Conservation (phyloP, 2,888 invertebrate genomes). For the Ichneumon xanthorius region DNA sequence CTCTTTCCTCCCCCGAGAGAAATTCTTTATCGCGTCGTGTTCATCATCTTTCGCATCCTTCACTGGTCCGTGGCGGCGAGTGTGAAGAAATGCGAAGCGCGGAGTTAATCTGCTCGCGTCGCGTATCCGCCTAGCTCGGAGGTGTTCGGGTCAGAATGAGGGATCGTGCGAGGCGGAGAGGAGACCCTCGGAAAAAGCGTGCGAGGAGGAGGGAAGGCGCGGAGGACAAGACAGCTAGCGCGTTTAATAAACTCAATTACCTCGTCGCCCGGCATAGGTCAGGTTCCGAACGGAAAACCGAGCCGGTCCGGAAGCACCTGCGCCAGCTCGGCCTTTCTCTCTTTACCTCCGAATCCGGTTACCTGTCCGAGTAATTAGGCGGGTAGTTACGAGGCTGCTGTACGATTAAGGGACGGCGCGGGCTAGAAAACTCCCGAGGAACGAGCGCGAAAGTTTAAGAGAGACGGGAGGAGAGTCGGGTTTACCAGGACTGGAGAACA, state of each 20-base stretch:
- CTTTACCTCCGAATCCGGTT: slow-evolving; percentile 68
- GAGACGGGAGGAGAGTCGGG: slow-evolving; percentile 9
- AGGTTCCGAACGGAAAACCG: slow-evolving; percentile 71
- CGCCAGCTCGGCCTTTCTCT: slow-evolving; percentile 43
- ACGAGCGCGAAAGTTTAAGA: slow-evolving; percentile 17
- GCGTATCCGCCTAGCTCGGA: slow-evolving; percentile 16
- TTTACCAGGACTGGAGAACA: slow-evolving; percentile 45
- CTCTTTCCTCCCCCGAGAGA: slow-evolving; percentile 15
- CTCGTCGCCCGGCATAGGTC: slow-evolving; percentile 73
- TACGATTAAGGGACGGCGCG: slow-evolving; percentile 49
- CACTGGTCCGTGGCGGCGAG: background rate
- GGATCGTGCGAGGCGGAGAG: slow-evolving; percentile 3
- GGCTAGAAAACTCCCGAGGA: slow-evolving; percentile 42
- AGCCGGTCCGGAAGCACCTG: slow-evolving; percentile 72
- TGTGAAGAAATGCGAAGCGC: slow-evolving; percentile 41
- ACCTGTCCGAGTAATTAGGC: slow-evolving; percentile 78
- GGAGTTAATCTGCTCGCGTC: slow-evolving; percentile 51
- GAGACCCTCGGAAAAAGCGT: slow-evolving; percentile 1
- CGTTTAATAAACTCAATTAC: slow-evolving; percentile 79
- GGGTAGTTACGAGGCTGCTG: slow-evolving; percentile 73
- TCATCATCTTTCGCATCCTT: slow-evolving; percentile 17
- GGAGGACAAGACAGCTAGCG: slow-evolving; percentile 40
- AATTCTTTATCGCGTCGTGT: slow-evolving; percentile 8
- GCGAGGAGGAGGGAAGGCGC: background rate
- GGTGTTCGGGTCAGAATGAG: slow-evolving; percentile 15